phyloP scores from a whole-genome alignment of 37 sponge, comb jelly and placozoan genomes.

The Chondrosia reniformis region DNA sequence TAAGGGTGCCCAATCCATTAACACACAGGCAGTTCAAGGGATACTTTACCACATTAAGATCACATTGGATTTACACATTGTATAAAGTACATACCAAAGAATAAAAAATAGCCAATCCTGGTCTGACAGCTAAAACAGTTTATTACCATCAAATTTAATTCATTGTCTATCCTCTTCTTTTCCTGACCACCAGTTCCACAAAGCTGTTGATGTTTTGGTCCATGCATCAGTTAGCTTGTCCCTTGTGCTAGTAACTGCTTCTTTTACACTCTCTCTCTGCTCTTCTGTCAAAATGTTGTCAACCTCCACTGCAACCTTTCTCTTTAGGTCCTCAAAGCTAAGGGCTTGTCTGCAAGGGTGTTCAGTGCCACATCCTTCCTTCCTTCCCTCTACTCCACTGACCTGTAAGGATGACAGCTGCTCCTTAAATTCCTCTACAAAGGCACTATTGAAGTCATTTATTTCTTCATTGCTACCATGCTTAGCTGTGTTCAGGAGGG shows the following conservation, averaged over 20 bases:
- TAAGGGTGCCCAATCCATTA: no score
- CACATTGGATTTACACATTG: no score
- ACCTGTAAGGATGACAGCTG: slow-evolving; percentile 6
- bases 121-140: no score
- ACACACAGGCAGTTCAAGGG: no score
- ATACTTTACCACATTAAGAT: no score
- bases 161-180: no score
- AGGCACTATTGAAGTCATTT: slow-evolving; percentile 48
- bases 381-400: background rate
- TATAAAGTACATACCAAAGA: no score
- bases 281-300: slow-evolving; percentile 30
- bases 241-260: background rate
- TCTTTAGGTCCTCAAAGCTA: slow-evolving; percentile 39
- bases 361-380: no score
- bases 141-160: no score
- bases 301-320: slow-evolving; percentile 39
- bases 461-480: background rate
- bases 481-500: slow-evolving; percentile 36
- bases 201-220: background rate
- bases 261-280: background rate
- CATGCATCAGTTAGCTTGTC: background rate
- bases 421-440: slow-evolving; percentile 26
- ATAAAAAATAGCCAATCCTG: no score
- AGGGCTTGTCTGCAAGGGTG: slow-evolving; percentile 49
- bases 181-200: slow-evolving; percentile 20